Evolutionary conservation across 2,797 vertebrate species (phyloP), one percentile per base, ranked within the genome.

Genomic region (Chromis chromis): DNA sequence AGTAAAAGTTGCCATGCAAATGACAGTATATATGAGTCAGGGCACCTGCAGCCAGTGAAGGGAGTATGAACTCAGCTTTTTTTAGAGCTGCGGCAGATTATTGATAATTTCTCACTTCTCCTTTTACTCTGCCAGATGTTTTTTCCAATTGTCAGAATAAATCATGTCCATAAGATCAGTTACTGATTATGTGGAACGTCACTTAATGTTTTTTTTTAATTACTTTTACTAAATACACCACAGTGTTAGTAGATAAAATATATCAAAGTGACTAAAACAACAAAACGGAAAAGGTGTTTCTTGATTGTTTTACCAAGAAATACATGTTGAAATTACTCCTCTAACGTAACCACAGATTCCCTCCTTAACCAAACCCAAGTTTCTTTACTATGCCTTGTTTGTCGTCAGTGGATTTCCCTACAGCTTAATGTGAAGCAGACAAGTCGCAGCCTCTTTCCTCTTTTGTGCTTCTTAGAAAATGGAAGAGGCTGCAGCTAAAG

Each of bases 401-500:
- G 19, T 54, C 9, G 2, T 14, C 0, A 28, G 6, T 27, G 11
- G 17, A 52, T 28, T 49, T 42, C 21, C 22, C 25, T 52, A 3
- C 13, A 13, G 12, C 12, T 21, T 33, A 11, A 17, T 64, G 42
- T 5, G 12, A 59, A 28, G 25, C 46, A 62, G 10, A 74, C 1
- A 63, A 54, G 21, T 54, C 39, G 63, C 28, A 10, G 6, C 62
- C 25, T 69, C 21, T 52, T 72, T 79, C 49, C 52, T 63, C 28
- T 70, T 63, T 79, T 74, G 36, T 82, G 73, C 28, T 68, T 48
- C 1, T 16, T 88, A 99, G 98, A 96, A 97, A 96, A 88, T 98
- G 90, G 95, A 96, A 85, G 96, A 96, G 79, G 95, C 96, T 39
- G 94, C 95, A 0, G 93, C 94, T 57, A 94, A 92, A 28, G 96